Evolutionary conservation across 1,140 invertebrate genomes (phyloP).

Genomic region (Coptotermes formosanus): DNA sequence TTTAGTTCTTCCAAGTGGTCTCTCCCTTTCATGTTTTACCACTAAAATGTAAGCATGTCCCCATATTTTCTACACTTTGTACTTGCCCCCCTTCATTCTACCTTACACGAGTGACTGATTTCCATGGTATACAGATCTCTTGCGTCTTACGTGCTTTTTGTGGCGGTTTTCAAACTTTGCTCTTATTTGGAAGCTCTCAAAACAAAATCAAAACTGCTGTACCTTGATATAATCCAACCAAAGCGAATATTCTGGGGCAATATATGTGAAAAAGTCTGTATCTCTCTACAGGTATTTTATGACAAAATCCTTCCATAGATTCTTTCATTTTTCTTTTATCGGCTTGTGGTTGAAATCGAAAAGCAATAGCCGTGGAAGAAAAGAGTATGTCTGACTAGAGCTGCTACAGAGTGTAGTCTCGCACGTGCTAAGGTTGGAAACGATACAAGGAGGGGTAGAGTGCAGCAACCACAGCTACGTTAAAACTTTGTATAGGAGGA

Average conservation of each 20-base stretch:
- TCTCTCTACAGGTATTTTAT: neutral
- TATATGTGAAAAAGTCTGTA: neutral
- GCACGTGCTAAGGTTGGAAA: neutral
- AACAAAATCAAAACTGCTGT: neutral
- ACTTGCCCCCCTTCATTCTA: too few species aligned
- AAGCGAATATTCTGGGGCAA: neutral
- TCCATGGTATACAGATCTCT: too few species aligned
- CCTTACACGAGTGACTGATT: too few species aligned
- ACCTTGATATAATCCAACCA: neutral
- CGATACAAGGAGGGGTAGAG: neutral
- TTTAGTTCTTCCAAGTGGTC: too few species aligned
- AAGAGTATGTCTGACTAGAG: neutral
- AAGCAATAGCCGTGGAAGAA: neutral
- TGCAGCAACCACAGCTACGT: neutral
- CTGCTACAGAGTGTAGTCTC: neutral
- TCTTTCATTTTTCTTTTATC: neutral
- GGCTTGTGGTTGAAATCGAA: neutral
- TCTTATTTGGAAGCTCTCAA: neutral
- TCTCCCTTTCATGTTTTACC: too few species aligned
- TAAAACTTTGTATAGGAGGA: neutral
- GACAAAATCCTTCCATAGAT: neutral
- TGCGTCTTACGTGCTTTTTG: too few species aligned
- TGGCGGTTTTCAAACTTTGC: too few species aligned
- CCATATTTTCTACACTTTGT: too few species aligned
- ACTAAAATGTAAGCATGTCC: too few species aligned